Base-by-base conservation (phyloP, 92 coral and sea anemone species). In the Umimayanthus chanpuru region DNA sequence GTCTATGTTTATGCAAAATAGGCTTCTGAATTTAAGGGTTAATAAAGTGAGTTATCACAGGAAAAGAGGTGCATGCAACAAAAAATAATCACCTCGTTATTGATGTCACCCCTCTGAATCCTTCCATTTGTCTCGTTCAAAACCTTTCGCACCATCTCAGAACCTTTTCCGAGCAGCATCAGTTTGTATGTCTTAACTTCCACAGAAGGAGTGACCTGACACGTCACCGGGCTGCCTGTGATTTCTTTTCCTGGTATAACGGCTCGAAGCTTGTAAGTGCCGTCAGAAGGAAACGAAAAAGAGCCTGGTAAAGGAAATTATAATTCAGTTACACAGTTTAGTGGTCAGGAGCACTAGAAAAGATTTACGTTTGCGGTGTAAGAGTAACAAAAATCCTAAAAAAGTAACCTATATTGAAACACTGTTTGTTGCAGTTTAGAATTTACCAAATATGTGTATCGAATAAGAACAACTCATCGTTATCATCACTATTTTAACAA, bases 161-260 rank as follows among this genome's bases (percentile, higher is more conserved):
- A 21, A 11, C 23, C 39, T 15, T 47, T 40, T 82, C 86, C 86
- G 1, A 82, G 86, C 21, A 82, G 21, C 76, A 82, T 66, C n/a
- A 82, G 61, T 67, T 82, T 82, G 71, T 39, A 28, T 4, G 86
- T 82, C 32, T n/a, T 40, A 38, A 82, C 86, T n/a, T 67, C 76
- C 6, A 40, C 75, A 23, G 77, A 82, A n/a, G 28, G 4, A 66
- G 77, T 66, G 29, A 82, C 86, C 71, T 65, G 56, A 47, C 86
- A 82, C 14, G 7, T 18, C 4, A 82, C 21, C 18, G 39, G 64
- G 49, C 86, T 67, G 55, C 29, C 16, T 38, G 61, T 26, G 21
- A 82, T 28, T 28, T 67, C 76, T 18, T 8, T 29, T 66, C 39
- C 86, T 5, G 30, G n/a, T 11, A 82, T n/a, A 67, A 82, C 14